Base-by-base conservation (phyloP, 1,140 invertebrate genomes). In the Tetranychus cinnabarinus region DNA sequence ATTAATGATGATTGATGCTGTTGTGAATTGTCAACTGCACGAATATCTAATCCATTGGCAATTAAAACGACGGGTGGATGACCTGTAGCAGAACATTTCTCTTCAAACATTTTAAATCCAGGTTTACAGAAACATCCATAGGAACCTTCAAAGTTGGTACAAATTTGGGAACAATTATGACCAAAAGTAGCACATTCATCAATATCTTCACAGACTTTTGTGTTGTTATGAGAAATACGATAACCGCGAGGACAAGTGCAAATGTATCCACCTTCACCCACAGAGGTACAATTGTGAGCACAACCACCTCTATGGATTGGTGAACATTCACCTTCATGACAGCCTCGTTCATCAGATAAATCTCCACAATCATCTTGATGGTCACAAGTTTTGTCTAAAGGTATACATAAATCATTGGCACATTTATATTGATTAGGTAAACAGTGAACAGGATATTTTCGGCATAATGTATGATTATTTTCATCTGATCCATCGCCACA, bases 91-190 rank as follows among this genome's bases (percentile, higher is more conserved):
- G 57, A 54, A 63, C 64, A 66, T 68, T 69, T 52, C 46, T 63
- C 62, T 23, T 65, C 64, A 59, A 65, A 65, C 13, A 55, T 69
- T 61, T 77, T 74, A 75, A 92, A 97, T 2, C 88, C 88, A 3
- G 82, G 77, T 2, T 80, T 77, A 69, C 92, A 97, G 6, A 79
- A 79, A 70, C 92, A 97, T n/a, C 79, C 78, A 67, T 84, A 92
- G 2, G 84, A 84, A 34, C 90, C 90, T 68, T 93, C 91, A n/a
- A 89, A 67, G 70, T 96, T 97, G 13, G 79, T 81, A 69, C 92
- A 96, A 4, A 87, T 74, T 69, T 97, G 92, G 2, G 88, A 86
- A 72, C 91, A 97, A 63, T 84, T 82, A 70, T 96, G 86, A 12
- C 79, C 78, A 12, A 83, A 82, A 2, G 50, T 80, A 0, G 78